Percentiles rank a stretch among this genome's conserved stretches.
phyloP scores from a whole-genome alignment of 2,888 invertebrate genomes.

The Agriopis aurantiaria region DNA sequence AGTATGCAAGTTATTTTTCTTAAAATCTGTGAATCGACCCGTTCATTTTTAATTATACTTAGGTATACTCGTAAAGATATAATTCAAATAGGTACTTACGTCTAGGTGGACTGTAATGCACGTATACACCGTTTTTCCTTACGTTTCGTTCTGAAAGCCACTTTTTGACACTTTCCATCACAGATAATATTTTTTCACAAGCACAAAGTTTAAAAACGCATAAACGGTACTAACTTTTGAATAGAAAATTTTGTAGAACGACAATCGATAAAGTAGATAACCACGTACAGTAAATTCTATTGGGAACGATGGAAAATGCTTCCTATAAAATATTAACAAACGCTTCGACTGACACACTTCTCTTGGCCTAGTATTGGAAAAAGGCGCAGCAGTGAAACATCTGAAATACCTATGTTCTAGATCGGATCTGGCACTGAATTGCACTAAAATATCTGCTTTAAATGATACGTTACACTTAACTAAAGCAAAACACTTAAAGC shows the following conservation, averaged over 20 bases:
- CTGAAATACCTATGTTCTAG: constrained; percentile 3
- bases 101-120: constrained; percentile 89
- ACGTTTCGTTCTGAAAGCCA: constrained; percentile 63
- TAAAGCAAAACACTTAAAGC: too few species aligned
- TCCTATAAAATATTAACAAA: constrained; percentile 72
- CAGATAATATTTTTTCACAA: not conserved
- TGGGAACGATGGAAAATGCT: constrained; percentile 57
- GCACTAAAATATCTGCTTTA: not conserved
- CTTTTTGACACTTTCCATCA: constrained; percentile 74
- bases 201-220: not conserved
- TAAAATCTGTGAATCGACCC: too few species aligned
- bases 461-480: too few species aligned
- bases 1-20: too few species aligned
- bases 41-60: too few species aligned
- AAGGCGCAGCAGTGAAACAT: constrained; percentile 15
- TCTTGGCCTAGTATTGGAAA: constrained; percentile 39
- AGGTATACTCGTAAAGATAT: not conserved
- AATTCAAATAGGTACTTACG: constrained; percentile 72
- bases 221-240: not conserved
- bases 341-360: constrained; percentile 64
- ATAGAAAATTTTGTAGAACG: not conserved
- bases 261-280: constrained; percentile 23
- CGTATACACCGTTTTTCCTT: constrained; percentile 85
- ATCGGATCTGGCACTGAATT: not conserved
- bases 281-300: constrained; percentile 9